phyloP scores from a whole-genome alignment of 2,113 vertebrate genomes.

The Electrona antarctica region DNA sequence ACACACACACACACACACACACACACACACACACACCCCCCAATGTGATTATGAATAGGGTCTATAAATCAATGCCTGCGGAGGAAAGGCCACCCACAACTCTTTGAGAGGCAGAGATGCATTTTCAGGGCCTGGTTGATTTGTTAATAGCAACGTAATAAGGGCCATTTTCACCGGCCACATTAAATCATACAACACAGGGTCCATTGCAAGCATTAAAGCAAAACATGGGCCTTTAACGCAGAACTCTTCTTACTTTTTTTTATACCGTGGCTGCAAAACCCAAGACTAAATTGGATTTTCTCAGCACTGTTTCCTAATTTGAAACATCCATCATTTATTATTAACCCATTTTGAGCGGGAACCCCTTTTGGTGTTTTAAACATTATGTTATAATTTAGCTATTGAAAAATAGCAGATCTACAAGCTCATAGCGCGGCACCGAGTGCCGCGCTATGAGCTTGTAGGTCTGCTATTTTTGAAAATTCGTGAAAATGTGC shows the following conservation, averaged over 20 bases:
- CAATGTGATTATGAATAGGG: constrained; percentile 86
- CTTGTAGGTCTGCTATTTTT: no score
- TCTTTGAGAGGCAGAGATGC: constrained; percentile 81
- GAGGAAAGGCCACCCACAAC: constrained; percentile 67
- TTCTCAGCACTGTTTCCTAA: constrained; percentile 88
- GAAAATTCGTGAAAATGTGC: no score
- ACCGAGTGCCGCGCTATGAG: no score
- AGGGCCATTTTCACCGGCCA: constrained; percentile 85
- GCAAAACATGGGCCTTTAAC: constrained; percentile 65
- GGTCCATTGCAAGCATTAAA: constrained; percentile 83
- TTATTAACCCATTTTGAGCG: no score
- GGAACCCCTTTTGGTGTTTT: no score
- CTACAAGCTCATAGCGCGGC: no score
- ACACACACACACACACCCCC: constrained; percentile 42
- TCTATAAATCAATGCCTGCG: constrained; percentile 85
- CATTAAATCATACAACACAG: constrained; percentile 91
- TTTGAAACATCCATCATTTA: constrained; percentile 97
- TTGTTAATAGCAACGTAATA: constrained; percentile 94
- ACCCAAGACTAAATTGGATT: constrained; percentile 94
- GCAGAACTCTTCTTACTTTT: constrained; percentile 60
- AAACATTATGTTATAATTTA: no score
- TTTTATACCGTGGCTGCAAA: constrained; percentile 70
- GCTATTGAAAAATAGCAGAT: no score
- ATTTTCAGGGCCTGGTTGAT: constrained; percentile 79
- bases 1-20: background rate